Conservation (phyloP, 2,888 invertebrate genomes). For the Thysanoteuthis rhombus region DNA sequence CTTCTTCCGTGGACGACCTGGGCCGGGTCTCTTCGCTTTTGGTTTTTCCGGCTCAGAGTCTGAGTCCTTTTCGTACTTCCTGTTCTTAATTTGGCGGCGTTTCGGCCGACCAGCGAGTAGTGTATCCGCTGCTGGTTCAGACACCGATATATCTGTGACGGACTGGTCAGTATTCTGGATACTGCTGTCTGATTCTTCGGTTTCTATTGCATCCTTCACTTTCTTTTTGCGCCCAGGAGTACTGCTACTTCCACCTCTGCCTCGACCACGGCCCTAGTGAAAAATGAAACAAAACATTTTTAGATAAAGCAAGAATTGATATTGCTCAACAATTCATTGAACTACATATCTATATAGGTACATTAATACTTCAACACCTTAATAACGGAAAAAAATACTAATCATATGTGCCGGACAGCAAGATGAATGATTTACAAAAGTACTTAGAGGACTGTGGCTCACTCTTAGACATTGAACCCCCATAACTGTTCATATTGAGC, state of each 20-base stretch:
- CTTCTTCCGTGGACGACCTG: background rate
- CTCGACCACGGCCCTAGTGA: constrained; percentile 17
- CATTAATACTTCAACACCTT: no score
- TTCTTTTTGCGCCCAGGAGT: background rate
- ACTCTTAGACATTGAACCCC: no score
- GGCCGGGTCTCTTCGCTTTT: background rate
- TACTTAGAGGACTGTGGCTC: no score
- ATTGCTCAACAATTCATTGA: no score
- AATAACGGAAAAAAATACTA: no score
- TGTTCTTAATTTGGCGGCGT: background rate
- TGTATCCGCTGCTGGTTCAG: background rate
- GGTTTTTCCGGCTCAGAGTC: background rate
- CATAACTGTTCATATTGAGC: no score
- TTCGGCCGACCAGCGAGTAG: background rate
- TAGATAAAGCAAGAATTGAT: background rate
- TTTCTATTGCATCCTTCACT: background rate
- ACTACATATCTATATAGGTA: no score
- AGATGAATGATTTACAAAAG: no score
- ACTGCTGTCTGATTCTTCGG: background rate
- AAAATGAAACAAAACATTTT: background rate
- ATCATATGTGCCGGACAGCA: no score
- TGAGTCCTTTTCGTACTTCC: background rate
- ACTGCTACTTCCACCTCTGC: background rate
- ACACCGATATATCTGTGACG: background rate
- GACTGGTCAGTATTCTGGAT: background rate